These are phyloP conservation scores for Autographa pulchrina DNA, from an alignment of 2,888 invertebrate genomes.

Conservation along the genomic window DNA sequence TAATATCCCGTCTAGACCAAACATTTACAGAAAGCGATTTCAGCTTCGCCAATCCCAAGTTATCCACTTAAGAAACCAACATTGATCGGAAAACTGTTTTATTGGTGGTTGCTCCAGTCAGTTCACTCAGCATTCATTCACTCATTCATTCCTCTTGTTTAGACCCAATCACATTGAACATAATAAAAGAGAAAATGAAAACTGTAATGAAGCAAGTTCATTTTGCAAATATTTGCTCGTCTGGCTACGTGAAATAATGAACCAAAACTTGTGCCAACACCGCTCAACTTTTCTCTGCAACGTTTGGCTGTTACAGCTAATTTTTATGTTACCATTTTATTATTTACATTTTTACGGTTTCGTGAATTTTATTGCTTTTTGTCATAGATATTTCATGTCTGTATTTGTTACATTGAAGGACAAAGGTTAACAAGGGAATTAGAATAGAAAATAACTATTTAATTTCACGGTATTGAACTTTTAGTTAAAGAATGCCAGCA, in stretches of 20 bases:
- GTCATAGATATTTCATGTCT: neutral
- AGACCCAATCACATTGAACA: conserved; percentile 82
- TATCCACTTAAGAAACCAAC: conserved; percentile 77
- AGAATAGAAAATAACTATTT: neutral
- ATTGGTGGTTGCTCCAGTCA: conserved; percentile 70
- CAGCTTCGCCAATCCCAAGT: conserved; percentile 79
- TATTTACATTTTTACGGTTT: conserved; percentile 44
- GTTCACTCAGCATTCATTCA: conserved; percentile 72
- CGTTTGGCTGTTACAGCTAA: conserved; percentile 66
- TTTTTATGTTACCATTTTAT: conserved; percentile 66
- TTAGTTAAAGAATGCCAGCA: too few relatives aligned
- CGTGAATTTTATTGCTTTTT: conserved; percentile 30
- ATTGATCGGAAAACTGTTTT: conserved; percentile 80
- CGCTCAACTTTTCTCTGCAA: conserved; percentile 57
- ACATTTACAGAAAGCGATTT: conserved; percentile 75
- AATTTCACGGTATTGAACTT: too few relatives aligned
- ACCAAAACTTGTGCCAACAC: conserved; percentile 63
- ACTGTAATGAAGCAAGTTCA: conserved; percentile 82
- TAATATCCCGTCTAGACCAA: conserved; percentile 88
- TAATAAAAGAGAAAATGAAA: conserved; percentile 83
- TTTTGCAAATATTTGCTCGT: conserved; percentile 82
- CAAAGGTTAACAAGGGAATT: conserved; percentile 1
- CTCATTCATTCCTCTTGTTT: conserved; percentile 79
- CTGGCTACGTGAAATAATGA: conserved; percentile 73
- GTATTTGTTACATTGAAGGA: neutral